Conservation (phyloP, 2,888 invertebrate species). For the Cyaniris semiargus region DNA sequence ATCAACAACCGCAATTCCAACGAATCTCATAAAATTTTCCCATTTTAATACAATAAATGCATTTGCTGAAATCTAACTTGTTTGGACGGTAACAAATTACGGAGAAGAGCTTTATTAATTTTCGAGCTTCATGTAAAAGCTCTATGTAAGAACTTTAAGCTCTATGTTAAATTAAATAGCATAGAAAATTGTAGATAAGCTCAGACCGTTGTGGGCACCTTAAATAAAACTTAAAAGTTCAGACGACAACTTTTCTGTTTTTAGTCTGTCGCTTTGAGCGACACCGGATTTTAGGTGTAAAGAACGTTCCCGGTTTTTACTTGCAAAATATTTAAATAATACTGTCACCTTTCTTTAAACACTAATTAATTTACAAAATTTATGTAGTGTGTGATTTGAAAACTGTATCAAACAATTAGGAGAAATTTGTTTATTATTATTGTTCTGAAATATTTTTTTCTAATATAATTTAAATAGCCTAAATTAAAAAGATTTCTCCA, state of each 20-base stretch:
- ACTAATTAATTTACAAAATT: not conserved
- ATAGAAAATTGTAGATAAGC: constrained; percentile 33
- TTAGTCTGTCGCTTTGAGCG: constrained; percentile 3
- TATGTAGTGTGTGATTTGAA: not conserved
- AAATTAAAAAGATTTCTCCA: too few relatives aligned
- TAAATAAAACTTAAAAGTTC: constrained; percentile 13
- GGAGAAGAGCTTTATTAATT: constrained; percentile 49
- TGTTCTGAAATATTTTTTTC: too few relatives aligned
- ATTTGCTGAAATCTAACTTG: constrained; percentile 22
- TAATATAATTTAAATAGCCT: too few relatives aligned
- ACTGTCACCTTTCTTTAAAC: not conserved
- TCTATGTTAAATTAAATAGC: constrained; percentile 49
- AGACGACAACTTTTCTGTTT: not conserved
- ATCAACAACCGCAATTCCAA: not conserved
- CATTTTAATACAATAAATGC: constrained; percentile 30
- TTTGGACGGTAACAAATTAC: constrained; percentile 40
- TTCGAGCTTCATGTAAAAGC: constrained; percentile 39
- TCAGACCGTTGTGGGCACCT: not conserved
- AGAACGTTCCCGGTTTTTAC: not conserved
- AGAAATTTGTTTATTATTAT: too few relatives aligned
- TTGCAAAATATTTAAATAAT: not conserved
- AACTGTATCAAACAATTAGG: too few relatives aligned
- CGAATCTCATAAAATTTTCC: constrained; percentile 15
- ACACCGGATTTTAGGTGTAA: not conserved
- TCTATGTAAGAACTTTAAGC: constrained; percentile 42